Conservation (phyloP, 2,113 vertebrate species). For the Neopipo cinnamomea region DNA sequence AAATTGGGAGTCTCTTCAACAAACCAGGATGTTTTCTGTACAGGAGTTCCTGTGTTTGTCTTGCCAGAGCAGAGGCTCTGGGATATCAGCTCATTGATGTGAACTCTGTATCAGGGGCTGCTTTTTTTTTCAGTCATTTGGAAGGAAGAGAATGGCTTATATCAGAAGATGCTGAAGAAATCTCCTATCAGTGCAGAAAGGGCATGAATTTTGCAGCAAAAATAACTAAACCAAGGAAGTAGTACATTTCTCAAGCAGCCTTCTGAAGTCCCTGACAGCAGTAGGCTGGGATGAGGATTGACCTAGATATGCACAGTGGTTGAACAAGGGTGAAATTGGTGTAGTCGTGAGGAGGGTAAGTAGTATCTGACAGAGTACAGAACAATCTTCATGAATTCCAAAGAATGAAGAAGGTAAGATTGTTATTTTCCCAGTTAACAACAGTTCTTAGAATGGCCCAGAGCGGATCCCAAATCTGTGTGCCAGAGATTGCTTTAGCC, state of each 20-base stretch:
- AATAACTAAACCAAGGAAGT: neutral
- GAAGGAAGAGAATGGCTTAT: neutral
- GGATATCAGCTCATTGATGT: neutral
- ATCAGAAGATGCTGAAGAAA: neutral
- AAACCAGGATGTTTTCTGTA: neutral
- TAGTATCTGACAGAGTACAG: neutral
- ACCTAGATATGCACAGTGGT: neutral
- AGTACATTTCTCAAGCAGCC: neutral
- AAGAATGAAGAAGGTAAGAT: neutral
- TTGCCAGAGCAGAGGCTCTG: neutral
- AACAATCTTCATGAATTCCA: neutral
- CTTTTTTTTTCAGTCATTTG: neutral
- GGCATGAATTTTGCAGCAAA: neutral
- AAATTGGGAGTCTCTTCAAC: neutral
- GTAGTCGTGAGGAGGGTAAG: neutral
- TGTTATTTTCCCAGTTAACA: neutral
- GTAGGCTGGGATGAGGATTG: neutral
- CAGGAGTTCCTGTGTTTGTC: constrained; percentile 26
- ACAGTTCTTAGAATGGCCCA: neutral
- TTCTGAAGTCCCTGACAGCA: neutral
- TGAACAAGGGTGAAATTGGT: neutral
- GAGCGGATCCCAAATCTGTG: neutral
- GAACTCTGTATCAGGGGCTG: neutral
- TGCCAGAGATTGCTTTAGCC: neutral
- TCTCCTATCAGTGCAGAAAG: neutral